Percentiles rank a stretch among this genome's conserved stretches.
phyloP scores from a whole-genome alignment of 2,888 invertebrate species.

The Lithophane leautieri region DNA sequence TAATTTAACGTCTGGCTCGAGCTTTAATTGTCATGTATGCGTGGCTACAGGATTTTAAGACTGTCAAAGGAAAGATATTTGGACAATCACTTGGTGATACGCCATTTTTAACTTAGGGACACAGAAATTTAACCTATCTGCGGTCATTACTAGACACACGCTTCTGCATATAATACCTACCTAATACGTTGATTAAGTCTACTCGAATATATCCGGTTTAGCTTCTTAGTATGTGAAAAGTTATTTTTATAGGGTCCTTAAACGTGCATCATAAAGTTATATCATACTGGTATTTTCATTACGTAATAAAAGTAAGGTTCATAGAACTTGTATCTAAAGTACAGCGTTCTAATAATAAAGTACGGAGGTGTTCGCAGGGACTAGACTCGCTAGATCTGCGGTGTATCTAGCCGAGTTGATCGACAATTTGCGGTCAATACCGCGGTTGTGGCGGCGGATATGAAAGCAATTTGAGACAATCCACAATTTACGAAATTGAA shows the following conservation, averaged over 20 bases:
- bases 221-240: slow-evolving; percentile 10
- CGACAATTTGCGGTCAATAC: slow-evolving; percentile 73
- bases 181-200: not conserved
- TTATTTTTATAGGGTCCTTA: slow-evolving; percentile 38
- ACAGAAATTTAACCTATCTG: not conserved
- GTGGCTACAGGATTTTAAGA: not conserved
- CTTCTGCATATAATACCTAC: not conserved
- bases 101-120: too few relatives aligned
- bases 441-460: slow-evolving; percentile 75
- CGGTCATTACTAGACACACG: not conserved
- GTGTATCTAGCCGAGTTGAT: slow-evolving; percentile 66
- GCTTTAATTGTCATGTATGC: not conserved
- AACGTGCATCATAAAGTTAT: slow-evolving; percentile 49
- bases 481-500: slow-evolving; percentile 55
- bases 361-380: slow-evolving; percentile 57
- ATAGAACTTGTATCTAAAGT: slow-evolving; percentile 61
- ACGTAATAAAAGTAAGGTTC: slow-evolving; percentile 63
- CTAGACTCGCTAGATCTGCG: slow-evolving; percentile 47
- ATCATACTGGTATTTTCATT: slow-evolving; percentile 58
- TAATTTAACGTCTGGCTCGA: not conserved
- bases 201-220: slow-evolving; percentile 24
- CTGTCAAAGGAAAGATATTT: not conserved
- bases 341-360: slow-evolving; percentile 65
- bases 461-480: slow-evolving; percentile 76
- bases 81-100: not conserved